Conservation (phyloP, 2,113 vertebrate genomes). For the Amblyopsis rosae region DNA sequence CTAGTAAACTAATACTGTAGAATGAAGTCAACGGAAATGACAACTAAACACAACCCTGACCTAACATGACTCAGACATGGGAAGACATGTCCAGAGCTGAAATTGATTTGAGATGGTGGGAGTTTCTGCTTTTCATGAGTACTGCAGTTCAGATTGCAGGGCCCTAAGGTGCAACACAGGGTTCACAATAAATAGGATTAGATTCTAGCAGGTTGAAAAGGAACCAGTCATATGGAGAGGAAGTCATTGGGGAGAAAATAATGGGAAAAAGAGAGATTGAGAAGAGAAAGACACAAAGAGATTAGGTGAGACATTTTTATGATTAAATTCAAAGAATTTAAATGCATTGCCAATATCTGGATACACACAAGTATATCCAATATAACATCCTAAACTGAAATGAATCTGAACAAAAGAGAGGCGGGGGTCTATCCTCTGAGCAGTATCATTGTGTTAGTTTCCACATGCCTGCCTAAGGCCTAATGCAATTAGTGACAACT, state of each 20-base stretch:
- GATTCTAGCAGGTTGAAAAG: background rate
- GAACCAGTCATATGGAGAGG: background rate
- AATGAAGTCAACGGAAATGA: too few relatives aligned
- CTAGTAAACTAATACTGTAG: too few relatives aligned
- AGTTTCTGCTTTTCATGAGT: slow-evolving; percentile 14
- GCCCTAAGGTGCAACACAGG: slow-evolving; percentile 2
- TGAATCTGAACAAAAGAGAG: background rate
- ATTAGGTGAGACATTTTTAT: too few relatives aligned
- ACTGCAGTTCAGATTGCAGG: background rate
- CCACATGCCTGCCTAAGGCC: slow-evolving; percentile 56
- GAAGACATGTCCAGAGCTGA: background rate
- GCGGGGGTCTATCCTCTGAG: slow-evolving; percentile 28
- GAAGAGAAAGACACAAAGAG: slow-evolving; percentile 6
- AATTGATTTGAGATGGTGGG: slow-evolving; percentile 24
- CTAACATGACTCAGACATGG: too few relatives aligned
- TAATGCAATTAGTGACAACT: background rate
- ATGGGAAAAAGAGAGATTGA: slow-evolving; percentile 11
- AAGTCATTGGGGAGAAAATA: slow-evolving; percentile 1
- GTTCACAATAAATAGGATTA: slow-evolving; percentile 3
- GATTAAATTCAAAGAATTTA: too few relatives aligned
- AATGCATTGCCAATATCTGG: too few relatives aligned
- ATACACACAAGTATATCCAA: slow-evolving; percentile 16
- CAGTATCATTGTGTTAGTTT: slow-evolving; percentile 68
- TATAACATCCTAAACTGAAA: slow-evolving; percentile 18
- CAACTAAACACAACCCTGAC: too few relatives aligned